These are phyloP conservation scores for Heteromormyrus szaboi DNA, from an alignment of 2,797 vertebrate genomes.

Conservation along the genomic window DNA sequence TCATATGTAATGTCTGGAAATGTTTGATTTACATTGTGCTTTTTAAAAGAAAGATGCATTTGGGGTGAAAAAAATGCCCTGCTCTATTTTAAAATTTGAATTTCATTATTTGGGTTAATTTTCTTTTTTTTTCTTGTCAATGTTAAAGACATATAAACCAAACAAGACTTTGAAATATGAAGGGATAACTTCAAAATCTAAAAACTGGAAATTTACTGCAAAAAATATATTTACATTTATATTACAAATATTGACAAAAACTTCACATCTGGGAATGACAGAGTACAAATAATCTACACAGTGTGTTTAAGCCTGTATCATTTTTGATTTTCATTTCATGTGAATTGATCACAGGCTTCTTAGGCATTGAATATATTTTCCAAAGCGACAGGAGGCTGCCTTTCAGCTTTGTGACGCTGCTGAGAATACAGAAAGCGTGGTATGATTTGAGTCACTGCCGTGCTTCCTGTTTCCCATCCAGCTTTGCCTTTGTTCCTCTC, in stretches of 20 bases:
- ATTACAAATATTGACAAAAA: slow-evolving; percentile 25
- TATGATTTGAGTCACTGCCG: neutral
- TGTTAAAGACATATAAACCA: neutral
- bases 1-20: neutral
- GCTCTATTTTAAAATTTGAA: neutral
- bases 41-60: neutral
- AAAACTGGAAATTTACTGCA: slow-evolving; percentile 15
- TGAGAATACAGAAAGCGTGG: neutral
- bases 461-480: slow-evolving; percentile 13
- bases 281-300: slow-evolving; percentile 16
- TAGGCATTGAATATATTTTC: neutral
- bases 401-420: neutral
- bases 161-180: neutral
- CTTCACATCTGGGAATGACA: slow-evolving; percentile 33
- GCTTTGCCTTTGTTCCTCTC: slow-evolving; percentile 34
- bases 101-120: slow-evolving; percentile 27
- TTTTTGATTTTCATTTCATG: slow-evolving; percentile 42
- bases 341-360: neutral
- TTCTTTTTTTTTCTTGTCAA: slow-evolving; percentile 21
- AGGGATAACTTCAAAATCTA: neutral
- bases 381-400: neutral
- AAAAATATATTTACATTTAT: slow-evolving; percentile 1
- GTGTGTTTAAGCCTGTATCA: slow-evolving; percentile 16
- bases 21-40: neutral
- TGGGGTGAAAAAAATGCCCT: neutral